Evolutionary conservation across 2,888 invertebrate species (phyloP), one percentile per base, ranked within the genome.

Genomic region (Torymus texanus): DNA sequence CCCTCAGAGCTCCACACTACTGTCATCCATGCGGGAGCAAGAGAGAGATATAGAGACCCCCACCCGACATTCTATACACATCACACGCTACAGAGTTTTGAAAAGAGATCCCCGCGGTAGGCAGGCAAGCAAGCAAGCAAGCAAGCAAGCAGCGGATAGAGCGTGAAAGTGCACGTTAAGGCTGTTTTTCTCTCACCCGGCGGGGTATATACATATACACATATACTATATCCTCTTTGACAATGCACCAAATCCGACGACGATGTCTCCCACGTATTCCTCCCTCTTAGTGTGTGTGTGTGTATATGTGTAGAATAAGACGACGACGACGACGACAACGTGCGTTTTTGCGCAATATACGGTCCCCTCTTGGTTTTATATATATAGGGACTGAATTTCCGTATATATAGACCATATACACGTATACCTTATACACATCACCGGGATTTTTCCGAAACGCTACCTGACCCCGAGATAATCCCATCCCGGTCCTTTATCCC

Each of bases 391-490:
- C 41, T 8, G 41, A 41, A 41, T 41, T 41, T 41, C 41, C 41
- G 41, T 41, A 41, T 41, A 41, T 41, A 41, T 21, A 21, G 1
- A 21, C 2, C 2, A 21, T 21, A 21, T 21, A 21, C 61, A 18
- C 14, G 41, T 51, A 16, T n/a, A n/a, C n/a, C 51, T 16, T 59
- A 41, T 18, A 21, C n/a, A 53, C 41, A 12, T 4, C 16, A 18
- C 29, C 29, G 55, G 53, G 66, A 78, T 71, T 62, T 66, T 61
- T 24, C 78, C 79, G 21, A 21, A 80, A 70, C 51, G 21, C 74
- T 90, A 90, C 89, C 88, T 88, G 88, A 88, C 87, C 88, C 84
- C 58, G 24, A 88, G 89, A 90, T 90, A 90, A 90, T 90, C 89
- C 89, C 89, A 88, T 88, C 88, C 86, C 80, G 79, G 83, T 83